Percentiles rank a stretch among this genome's conserved stretches.
These are phyloP conservation scores for Helicolenus hilgendorfi DNA, from an alignment of 2,797 vertebrate species.

Conservation along the genomic window DNA sequence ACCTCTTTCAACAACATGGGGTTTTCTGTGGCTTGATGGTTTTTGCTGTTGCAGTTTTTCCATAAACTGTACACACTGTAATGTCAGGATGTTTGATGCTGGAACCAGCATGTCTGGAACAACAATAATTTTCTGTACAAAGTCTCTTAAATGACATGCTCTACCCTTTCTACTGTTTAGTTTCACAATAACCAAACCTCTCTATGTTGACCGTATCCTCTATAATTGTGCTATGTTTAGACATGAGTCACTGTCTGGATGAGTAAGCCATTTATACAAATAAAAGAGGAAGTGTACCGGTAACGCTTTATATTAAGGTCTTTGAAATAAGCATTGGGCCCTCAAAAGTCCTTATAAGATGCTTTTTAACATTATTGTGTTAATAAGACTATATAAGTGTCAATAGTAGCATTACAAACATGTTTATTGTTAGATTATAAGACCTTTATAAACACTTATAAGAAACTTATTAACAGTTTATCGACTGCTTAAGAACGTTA, in stretches of 20 bases:
- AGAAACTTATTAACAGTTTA: no score
- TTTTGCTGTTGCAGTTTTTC: neutral
- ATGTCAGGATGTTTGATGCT: neutral
- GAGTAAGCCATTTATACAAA: neutral
- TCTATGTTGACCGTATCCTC: neutral
- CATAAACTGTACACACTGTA: neutral
- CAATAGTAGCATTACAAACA: no score
- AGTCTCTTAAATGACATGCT: constrained; percentile 26
- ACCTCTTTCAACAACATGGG: neutral
- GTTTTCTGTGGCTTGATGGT: neutral
- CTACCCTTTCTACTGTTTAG: neutral
- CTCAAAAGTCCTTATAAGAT: neutral
- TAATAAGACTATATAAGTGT: no score
- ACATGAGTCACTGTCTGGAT: constrained; percentile 51
- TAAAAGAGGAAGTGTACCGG: neutral
- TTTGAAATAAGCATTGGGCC: neutral
- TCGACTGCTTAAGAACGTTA: no score
- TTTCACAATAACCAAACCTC: constrained; percentile 19
- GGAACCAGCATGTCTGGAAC: constrained; percentile 39
- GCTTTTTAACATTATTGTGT: no score
- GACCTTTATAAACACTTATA: no score
- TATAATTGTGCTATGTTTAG: constrained; percentile 27
- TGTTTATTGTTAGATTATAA: no score
- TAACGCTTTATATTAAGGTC: neutral
- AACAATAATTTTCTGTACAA: constrained; percentile 17